Percentiles rank a stretch among this genome's conserved stretches.
These are phyloP conservation scores for Bombus pyrosoma DNA, from an alignment of 1,140 invertebrate species.

Conservation along the genomic window DNA sequence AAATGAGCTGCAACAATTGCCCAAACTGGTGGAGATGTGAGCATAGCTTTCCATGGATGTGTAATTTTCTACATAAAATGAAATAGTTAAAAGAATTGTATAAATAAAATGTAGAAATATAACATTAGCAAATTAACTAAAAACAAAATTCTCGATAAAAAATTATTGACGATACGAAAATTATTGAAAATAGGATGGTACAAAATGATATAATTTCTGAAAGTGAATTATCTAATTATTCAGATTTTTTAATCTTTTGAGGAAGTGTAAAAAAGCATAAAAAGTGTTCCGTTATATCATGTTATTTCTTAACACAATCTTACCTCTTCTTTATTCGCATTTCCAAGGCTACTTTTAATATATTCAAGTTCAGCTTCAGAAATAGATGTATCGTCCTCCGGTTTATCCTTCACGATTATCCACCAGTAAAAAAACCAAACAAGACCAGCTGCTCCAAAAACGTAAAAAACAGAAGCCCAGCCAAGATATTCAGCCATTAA, in stretches of 20 bases:
- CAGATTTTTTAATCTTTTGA: neutral
- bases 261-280: neutral
- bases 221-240: neutral
- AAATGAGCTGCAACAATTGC: slow-evolving; percentile 95
- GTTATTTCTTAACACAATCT: neutral
- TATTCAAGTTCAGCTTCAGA: slow-evolving; percentile 89
- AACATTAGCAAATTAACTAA: neutral
- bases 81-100: neutral
- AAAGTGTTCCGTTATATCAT: neutral
- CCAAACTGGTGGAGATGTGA: slow-evolving; percentile 93
- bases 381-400: slow-evolving; percentile 90
- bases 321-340: neutral
- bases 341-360: slow-evolving; percentile 84
- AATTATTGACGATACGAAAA: neutral
- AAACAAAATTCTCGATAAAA: neutral
- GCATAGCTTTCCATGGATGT: slow-evolving; percentile 91
- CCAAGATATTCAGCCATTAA: slow-evolving; percentile 88
- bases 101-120: neutral
- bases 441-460: slow-evolving; percentile 90
- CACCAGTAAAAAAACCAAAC: slow-evolving; percentile 89
- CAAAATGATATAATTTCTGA: neutral
- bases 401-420: slow-evolving; percentile 88
- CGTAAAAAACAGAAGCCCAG: slow-evolving; percentile 95
- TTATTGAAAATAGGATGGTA: neutral
- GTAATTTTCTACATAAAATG: slow-evolving; percentile 78